Evolutionary conservation across 2,888 invertebrate genomes (phyloP), one percentile per base, ranked within the genome.

Genomic region (Podabrus alpinus): DNA sequence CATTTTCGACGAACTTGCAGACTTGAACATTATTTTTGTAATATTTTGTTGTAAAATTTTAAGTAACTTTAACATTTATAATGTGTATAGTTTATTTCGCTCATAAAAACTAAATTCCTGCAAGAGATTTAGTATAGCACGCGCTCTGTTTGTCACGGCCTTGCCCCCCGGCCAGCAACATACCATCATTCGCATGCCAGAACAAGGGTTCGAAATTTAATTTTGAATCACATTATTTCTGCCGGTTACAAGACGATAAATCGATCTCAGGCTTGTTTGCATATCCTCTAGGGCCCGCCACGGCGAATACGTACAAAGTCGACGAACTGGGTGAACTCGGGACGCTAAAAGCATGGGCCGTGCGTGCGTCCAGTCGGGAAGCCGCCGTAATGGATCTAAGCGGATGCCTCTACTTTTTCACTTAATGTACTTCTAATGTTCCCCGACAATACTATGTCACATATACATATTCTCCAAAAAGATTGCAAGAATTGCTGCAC

Each of bases 151-250:
- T 77, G 78, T 77, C 78, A 72, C 75, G 74, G 78, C 77, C 79
- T 78, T 79, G 79, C 81, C 83, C 80, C 80, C 78, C 80, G 82
- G 81, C 80, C 78, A 79, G 79, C 79, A 79, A 79, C 80, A 81
- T 82, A 79, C 82, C 82, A 84, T 83, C 83, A 82, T 83, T 84
- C 84, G 83, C 83, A 84, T 83, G 83, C 83, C 84, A 83, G 82
- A 80, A 82, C 81, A 81, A 81, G 82, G 82, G 80, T 81, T 83
- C 80, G 81, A 84, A 84, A 85, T 85, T 84, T 84, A 85, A 85
- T 85, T 85, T 84, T 84, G 83, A 84, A 85, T 85, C 84, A 84
- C 84, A 84, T 84, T 85, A 85, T 85, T 85, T 84, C 84, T 82
- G 83, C 81, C 83, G 81, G 82, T 82, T 84, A 83, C 84, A 84